Percentiles rank a stretch among this genome's conserved stretches.
phyloP scores from a whole-genome alignment of 1,140 invertebrate species.

The Eriosoma lanigerum region DNA sequence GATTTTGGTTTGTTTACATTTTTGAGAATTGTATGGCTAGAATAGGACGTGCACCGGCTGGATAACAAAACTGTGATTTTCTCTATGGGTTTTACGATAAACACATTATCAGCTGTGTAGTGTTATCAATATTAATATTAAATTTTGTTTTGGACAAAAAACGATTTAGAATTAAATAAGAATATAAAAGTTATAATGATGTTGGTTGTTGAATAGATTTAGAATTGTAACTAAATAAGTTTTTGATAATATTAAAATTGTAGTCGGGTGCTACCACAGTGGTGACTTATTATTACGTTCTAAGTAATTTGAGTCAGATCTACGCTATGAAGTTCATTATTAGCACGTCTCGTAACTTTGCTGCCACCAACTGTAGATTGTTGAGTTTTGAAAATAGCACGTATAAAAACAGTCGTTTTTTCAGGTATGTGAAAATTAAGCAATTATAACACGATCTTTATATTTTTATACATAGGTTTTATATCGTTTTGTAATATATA shows the following conservation, averaged over 20 bases:
- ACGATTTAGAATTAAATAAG: constrained; percentile 11
- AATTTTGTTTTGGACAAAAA: constrained; percentile 38
- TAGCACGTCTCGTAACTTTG: constrained; percentile 17
- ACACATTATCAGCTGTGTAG: constrained; percentile 34
- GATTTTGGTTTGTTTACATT: no score
- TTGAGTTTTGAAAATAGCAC: neutral
- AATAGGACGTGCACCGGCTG: no score
- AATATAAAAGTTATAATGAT: no score
- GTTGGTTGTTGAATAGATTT: no score
- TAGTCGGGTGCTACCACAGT: neutral
- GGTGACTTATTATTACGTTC: neutral
- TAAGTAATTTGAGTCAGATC: neutral
- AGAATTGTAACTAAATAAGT: no score
- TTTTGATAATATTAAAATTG: neutral
- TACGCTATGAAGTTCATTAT: constrained; percentile 8
- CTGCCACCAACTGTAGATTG: neutral
- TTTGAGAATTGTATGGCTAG: no score
- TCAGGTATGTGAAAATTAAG: constrained; percentile 4
- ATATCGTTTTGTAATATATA: neutral
- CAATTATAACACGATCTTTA: no score
- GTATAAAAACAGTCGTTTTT: constrained; percentile 21
- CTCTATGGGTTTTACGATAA: no score
- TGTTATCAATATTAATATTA: neutral
- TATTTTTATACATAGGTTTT: neutral
- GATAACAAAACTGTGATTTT: no score